Evolutionary conservation across 2,113 vertebrate species (phyloP), one percentile per base, ranked within the genome.

Genomic region (Callaeas wilsoni): DNA sequence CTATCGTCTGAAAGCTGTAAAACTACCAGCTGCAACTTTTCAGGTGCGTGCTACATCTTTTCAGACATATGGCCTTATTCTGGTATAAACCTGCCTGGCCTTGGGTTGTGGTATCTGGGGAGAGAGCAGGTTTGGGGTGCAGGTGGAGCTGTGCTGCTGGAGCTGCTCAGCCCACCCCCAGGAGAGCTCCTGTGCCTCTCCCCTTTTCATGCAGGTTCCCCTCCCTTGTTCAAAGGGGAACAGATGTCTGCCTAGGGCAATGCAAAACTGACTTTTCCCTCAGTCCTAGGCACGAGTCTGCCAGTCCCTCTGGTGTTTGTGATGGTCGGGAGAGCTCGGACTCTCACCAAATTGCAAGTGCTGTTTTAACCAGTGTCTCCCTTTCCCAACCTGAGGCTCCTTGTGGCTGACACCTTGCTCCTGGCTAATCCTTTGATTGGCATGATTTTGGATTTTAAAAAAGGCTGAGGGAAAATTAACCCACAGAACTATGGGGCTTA

Each of bases 61-160:
- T 41, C 77, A 70, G 57, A 49, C 2, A 6, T 12, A 3, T 7
- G 18, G 16, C 26, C 21, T 39, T 46, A 12, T 60, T 35, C n/a
- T 56, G 35, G 14, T 65, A 37, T 5, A 41, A 70, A 37, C 4
- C 1, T n/a, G 52, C 60, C 37, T 39, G 25, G 33, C 37, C 59
- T 67, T 0, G 2, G 6, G 20, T 12, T 41, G 59, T 20, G 19
- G 33, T 13, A 6, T 0, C 0, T 16, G 63, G 30, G 78, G 50
- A 42, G 46, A 27, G 16, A 50, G 68, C 46, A n/a, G 84, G 16
- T 39, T 39, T 78, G 27, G 59, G 46, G 41, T 60, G 59, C 37
- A 22, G 63, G 30, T 46, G 69, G 42, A 27, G 53, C 63, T 76
- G 60, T 23, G 71, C 70, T 56, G 53, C 39, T 37, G 37, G 33